Percentiles rank a stretch among this genome's conserved stretches.
phyloP scores from a whole-genome alignment of 2,113 vertebrate genomes.

The Rhadina sibilatrix region DNA sequence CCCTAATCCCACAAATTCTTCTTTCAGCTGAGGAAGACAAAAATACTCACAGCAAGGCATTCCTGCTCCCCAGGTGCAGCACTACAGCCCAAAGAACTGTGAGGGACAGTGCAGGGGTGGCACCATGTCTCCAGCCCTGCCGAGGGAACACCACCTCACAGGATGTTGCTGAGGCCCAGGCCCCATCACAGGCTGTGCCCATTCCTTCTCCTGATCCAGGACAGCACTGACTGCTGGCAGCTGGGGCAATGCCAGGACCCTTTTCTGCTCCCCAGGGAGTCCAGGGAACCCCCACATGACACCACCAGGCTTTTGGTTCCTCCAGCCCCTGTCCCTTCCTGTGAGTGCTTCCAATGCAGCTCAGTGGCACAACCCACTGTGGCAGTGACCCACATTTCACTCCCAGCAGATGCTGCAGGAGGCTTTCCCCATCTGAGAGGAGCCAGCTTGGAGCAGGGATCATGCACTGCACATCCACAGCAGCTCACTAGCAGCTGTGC shows the following conservation, averaged over 20 bases:
- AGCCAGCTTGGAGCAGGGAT: not conserved
- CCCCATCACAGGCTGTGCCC: not conserved
- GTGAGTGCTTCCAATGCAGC: fast-evolving
- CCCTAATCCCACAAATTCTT: not conserved
- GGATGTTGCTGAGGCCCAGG: not conserved
- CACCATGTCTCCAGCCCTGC: fast-evolving
- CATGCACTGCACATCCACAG: not conserved
- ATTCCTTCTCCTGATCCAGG: not conserved
- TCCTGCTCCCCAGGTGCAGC: not conserved
- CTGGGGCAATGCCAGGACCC: not conserved
- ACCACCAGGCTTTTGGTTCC: fast-evolving
- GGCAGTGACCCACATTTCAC: not conserved
- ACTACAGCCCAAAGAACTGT: fast-evolving
- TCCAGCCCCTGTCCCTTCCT: not conserved
- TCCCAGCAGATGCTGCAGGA: not conserved
- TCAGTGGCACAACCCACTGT: not conserved
- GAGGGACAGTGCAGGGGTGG: not conserved
- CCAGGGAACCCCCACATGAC: not conserved
- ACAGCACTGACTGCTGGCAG: not conserved
- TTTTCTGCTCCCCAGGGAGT: not conserved
- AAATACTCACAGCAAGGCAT: fast-evolving
- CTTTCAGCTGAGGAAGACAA: not conserved
- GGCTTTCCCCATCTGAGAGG: not conserved
- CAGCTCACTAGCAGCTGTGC: not conserved
- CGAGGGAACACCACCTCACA: not conserved